Evolutionary conservation across 2,797 vertebrate species (phyloP), one percentile per base, ranked within the genome.

Genomic region (Xiphorhynchus erythropygius): DNA sequence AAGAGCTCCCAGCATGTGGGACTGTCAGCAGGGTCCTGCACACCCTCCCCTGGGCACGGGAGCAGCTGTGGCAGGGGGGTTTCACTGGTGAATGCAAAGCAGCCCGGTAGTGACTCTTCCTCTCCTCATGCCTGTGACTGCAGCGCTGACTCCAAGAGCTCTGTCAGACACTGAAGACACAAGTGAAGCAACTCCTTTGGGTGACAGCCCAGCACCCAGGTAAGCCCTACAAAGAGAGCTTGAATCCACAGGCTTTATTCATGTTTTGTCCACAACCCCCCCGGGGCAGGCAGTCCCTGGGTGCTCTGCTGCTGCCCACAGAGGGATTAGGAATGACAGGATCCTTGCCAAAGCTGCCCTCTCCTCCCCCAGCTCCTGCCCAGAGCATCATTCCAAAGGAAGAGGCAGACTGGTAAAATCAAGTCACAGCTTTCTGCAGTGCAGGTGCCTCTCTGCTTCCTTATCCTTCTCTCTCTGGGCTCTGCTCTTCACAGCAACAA

Each of bases 61-160:
- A 37, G 3, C 10, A n/a, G 87, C 52, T 59, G 8, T 13, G 56
- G 44, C 49, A 37, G 77, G 18, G n/a, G 28, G 18, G 21, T 17
- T 24, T 7, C 80, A 3, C 18, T 47, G 55, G 25, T 56, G 60
- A 39, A 13, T 6, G 16, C 74, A 91, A 77, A 74, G 44, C 63
- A 89, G 46, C 64, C 42, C 68, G 47, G 11, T 7, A 39, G 28
- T 44, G 65, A 67, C 59, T 53, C 2, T 33, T 47, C 57, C 74
- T 70, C 77, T 78, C 57, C 77, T 63, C n/a, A 0, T 46, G 10
- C 75, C 76, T 83, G 24, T 71, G 49, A 32, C 49, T 92, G 60
- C 87, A 95, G 90, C 0, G 0, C 2, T 2, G 3, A 3, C 15
- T 50, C 37, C 1, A 16, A 33, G 42, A 39, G 4, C 2, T 19